Evolutionary conservation across 2,797 vertebrate genomes (phyloP).

Genomic region (Lacerta viridis): DNA sequence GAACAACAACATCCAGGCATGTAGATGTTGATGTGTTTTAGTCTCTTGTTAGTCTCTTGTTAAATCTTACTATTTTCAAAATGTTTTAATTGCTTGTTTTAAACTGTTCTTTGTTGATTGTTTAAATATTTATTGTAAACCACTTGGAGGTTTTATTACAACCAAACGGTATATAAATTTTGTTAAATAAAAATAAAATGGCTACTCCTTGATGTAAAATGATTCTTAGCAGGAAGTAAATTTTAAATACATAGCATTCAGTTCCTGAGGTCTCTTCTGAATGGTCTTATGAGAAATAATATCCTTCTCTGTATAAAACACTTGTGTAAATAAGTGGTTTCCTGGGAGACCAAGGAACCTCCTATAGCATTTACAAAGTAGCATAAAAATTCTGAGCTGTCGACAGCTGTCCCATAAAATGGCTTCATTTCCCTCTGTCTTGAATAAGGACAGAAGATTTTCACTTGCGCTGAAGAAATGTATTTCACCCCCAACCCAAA

Average conservation of each 20-base stretch:
- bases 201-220: not conserved
- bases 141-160: too few relatives aligned
- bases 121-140: too few relatives aligned
- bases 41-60: too few relatives aligned
- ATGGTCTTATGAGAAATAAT: not conserved
- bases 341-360: too few relatives aligned
- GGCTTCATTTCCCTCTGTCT: not conserved
- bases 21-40: too few relatives aligned
- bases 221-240: not conserved
- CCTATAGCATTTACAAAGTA: not conserved
- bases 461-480: not conserved
- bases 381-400: constrained; percentile 28
- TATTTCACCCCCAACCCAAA: constrained; percentile 3
- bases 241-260: not conserved
- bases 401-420: constrained; percentile 47
- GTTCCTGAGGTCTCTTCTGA: not conserved
- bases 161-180: too few relatives aligned
- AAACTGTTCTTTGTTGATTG: too few relatives aligned
- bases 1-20: too few relatives aligned
- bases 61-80: too few relatives aligned
- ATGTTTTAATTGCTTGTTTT: too few relatives aligned
- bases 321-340: not conserved
- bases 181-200: not conserved
- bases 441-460: not conserved
- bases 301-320: not conserved